Evolutionary conservation across 1,140 invertebrate species (phyloP).

Genomic region (Vanessa atalanta): DNA sequence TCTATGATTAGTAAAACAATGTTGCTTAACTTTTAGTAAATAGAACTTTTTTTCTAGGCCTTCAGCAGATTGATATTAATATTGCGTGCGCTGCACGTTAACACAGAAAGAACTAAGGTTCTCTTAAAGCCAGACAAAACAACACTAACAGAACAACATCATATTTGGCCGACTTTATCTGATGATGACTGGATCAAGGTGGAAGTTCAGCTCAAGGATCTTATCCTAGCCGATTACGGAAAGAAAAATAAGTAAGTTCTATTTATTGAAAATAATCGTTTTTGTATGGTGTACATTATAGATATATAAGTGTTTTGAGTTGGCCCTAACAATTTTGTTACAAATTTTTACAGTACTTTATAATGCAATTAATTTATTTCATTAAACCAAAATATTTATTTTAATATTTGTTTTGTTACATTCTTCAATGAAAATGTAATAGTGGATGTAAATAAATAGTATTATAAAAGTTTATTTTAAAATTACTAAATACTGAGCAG

Average conservation of each 20-base stretch:
- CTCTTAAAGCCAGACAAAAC: slow-evolving; percentile 99
- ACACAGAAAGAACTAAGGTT: slow-evolving; percentile 99
- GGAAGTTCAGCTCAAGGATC: slow-evolving; percentile 98
- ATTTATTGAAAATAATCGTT: neutral
- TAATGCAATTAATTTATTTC: no score
- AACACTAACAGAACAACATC: slow-evolving; percentile 98
- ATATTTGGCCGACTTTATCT: slow-evolving; percentile 98
- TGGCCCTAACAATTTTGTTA: no score
- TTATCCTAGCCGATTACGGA: slow-evolving; percentile 99
- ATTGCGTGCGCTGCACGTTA: slow-evolving; percentile 97
- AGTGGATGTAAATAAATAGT: no score
- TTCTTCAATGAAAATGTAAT: no score
- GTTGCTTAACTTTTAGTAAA: neutral
- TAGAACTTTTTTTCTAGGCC: slow-evolving; percentile 80
- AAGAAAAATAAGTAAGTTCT: slow-evolving; percentile 97
- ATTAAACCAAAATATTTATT: no score
- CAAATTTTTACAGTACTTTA: no score
- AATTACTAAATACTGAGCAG: no score
- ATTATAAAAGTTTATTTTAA: no score
- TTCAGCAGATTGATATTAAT: slow-evolving; percentile 99
- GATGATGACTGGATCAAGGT: slow-evolving; percentile 99
- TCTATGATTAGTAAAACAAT: neutral
- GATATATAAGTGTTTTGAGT: no score
- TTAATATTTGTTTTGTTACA: no score
- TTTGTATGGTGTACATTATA: no score